Percentiles rank a stretch among this genome's conserved stretches.
phyloP scores from a whole-genome alignment of 2,888 invertebrate species.

The Itoplectis maculator region DNA sequence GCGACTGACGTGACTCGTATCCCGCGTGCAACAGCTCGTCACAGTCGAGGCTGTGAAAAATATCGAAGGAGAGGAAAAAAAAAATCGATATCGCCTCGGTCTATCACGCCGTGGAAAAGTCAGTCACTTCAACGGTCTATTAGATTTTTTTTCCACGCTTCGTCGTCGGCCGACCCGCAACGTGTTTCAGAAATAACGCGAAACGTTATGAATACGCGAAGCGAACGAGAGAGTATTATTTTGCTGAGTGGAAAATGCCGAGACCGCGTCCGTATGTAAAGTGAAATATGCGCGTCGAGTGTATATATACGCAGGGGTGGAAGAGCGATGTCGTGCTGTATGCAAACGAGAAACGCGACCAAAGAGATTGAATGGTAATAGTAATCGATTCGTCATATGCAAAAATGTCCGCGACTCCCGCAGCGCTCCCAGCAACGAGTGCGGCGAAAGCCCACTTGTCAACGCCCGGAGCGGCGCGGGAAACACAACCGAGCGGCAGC shows the following conservation, averaged over 20 bases:
- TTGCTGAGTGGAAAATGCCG: constrained; percentile 53
- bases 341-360: constrained; percentile 70
- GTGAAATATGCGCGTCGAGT: constrained; percentile 71
- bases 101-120: constrained; percentile 11
- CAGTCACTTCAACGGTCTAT: constrained; percentile 30
- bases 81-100: neutral
- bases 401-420: constrained; percentile 75
- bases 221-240: constrained; percentile 60
- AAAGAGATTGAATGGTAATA: constrained; percentile 83
- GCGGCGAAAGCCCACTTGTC: constrained; percentile 69
- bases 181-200: constrained; percentile 50
- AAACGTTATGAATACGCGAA: constrained; percentile 62
- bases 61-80: neutral
- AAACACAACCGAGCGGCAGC: constrained; percentile 39
- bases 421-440: constrained; percentile 49
- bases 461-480: constrained; percentile 69
- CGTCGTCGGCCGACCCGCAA: constrained; percentile 6
- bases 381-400: constrained; percentile 83
- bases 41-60: neutral
- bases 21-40: neutral
- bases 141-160: constrained; percentile 20
- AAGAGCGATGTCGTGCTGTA: constrained; percentile 54
- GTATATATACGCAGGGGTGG: constrained; percentile 8
- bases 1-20: constrained; percentile 1
- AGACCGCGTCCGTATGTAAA: constrained; percentile 74